Conservation (phyloP, 2,888 invertebrate genomes). For the Caenorhabditis becei region DNA sequence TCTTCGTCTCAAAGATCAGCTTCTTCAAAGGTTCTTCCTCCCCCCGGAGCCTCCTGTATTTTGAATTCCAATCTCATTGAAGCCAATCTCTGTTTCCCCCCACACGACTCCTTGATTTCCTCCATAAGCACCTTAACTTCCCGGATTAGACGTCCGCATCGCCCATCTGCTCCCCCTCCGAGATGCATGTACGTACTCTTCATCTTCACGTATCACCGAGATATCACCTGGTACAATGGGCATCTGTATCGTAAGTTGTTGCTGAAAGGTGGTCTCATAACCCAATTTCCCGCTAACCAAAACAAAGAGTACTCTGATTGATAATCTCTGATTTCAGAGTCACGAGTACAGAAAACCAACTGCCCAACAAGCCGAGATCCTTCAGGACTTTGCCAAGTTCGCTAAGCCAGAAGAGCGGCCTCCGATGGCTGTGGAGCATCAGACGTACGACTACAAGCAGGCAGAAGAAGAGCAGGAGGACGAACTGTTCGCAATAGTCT, state of each 20-base stretch:
- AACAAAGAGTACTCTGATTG: not conserved
- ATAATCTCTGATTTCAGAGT: slow-evolving; percentile 40
- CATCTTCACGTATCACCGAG: not conserved
- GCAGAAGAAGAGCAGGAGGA: slow-evolving; percentile 53
- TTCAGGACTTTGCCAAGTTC: slow-evolving; percentile 48
- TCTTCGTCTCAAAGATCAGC: not conserved
- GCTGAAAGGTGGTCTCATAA: not conserved
- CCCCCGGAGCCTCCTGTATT: not conserved
- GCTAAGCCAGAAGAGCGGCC: slow-evolving; percentile 56
- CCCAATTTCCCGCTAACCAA: not conserved
- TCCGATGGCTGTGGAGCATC: slow-evolving; percentile 63
- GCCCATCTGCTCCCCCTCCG: slow-evolving; percentile 9
- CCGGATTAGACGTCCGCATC: slow-evolving; percentile 36
- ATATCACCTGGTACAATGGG: slow-evolving; percentile 26
- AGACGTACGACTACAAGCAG: slow-evolving; percentile 56
- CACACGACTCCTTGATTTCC: not conserved
- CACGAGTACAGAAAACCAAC: slow-evolving; percentile 54
- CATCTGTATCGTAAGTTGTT: slow-evolving; percentile 52
- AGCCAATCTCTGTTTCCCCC: slow-evolving; percentile 4
- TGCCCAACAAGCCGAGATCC: slow-evolving; percentile 39
- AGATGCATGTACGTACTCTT: slow-evolving; percentile 24
- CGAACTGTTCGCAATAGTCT: slow-evolving; percentile 49
- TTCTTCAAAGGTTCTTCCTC: not conserved
- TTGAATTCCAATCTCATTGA: slow-evolving; percentile 8
- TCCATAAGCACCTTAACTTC: slow-evolving; percentile 49